Conservation (phyloP, 2,113 vertebrate genomes). For the Origma solitaria region DNA sequence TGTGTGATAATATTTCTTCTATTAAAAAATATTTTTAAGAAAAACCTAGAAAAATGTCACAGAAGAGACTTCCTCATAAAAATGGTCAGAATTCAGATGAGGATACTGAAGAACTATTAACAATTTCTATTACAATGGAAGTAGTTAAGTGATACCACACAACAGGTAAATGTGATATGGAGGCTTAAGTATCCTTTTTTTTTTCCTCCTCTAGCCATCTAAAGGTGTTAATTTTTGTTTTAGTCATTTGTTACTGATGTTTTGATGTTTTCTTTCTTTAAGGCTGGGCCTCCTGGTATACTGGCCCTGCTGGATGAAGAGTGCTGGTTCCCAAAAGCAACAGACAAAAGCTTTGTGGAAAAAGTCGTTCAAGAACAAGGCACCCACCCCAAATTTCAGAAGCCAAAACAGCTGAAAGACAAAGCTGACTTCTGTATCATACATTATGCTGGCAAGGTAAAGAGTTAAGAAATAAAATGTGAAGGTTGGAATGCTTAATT, state of each 20-base stretch:
- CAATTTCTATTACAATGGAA: background rate
- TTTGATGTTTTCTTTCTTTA: background rate
- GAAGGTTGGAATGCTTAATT: background rate
- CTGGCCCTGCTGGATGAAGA: constrained; percentile 95
- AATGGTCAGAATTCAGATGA: background rate
- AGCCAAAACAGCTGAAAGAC: constrained; percentile 97
- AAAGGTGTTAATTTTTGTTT: background rate
- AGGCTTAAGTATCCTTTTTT: background rate
- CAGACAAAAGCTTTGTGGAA: constrained; percentile 97
- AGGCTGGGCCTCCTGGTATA: constrained; percentile 95
- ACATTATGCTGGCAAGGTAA: constrained; percentile 98
- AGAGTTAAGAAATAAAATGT: background rate
- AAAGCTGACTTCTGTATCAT: constrained; percentile 97
- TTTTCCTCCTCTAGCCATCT: background rate
- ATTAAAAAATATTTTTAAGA: background rate
- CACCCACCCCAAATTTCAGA: constrained; percentile 92
- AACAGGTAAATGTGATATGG: background rate
- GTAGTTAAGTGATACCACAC: background rate
- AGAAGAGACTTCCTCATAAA: background rate
- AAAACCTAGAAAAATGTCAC: background rate
- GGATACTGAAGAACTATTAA: background rate
- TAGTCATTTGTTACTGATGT: background rate
- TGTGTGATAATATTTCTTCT: background rate
- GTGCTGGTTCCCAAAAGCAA: constrained; percentile 99
- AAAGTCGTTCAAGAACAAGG: constrained; percentile 97